A percentile compares a stretch with the other conserved stretches of the same genome.
Conservation (phyloP, 2,888 invertebrate species). For the Ophion slaviceki region DNA sequence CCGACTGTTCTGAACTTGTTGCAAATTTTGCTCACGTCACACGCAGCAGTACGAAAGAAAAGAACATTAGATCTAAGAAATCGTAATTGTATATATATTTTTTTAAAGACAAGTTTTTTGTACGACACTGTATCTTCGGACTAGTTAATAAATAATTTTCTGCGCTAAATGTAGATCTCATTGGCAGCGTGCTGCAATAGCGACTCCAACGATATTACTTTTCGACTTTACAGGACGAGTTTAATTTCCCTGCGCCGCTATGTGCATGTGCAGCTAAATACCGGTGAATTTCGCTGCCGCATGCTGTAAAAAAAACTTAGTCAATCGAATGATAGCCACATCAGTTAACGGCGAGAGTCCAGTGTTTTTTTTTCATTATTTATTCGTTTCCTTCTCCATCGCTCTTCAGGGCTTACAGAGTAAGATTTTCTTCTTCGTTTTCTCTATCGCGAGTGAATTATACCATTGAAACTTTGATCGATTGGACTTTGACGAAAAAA, state of each 20-base stretch:
- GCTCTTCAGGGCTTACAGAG: constrained; percentile 41
- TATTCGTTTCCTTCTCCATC: constrained; percentile 31
- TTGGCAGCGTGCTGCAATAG: no score
- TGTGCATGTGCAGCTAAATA: no score
- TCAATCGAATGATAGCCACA: constrained; percentile 34
- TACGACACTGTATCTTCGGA: constrained; percentile 55
- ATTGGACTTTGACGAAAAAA: constrained; percentile 57
- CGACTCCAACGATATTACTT: no score
- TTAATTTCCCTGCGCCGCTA: no score
- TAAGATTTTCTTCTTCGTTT: constrained; percentile 27
- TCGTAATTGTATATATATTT: constrained; percentile 35
- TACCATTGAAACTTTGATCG: constrained; percentile 51
- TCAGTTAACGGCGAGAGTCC: constrained; percentile 39
- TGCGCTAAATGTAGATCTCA: background rate
- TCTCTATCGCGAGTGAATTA: constrained; percentile 27
- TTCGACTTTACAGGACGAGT: no score
- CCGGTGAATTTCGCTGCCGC: no score
- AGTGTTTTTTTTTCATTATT: constrained; percentile 47
- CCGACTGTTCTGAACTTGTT: background rate
- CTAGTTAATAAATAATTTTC: constrained; percentile 58
- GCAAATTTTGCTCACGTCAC: background rate
- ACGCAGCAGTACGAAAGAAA: constrained; percentile 12
- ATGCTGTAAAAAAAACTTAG: background rate
- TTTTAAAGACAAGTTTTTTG: constrained; percentile 56
- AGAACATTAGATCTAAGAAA: constrained; percentile 18